Base-by-base conservation (phyloP, 2,888 invertebrate species). In the Euplagia quadripunctaria region DNA sequence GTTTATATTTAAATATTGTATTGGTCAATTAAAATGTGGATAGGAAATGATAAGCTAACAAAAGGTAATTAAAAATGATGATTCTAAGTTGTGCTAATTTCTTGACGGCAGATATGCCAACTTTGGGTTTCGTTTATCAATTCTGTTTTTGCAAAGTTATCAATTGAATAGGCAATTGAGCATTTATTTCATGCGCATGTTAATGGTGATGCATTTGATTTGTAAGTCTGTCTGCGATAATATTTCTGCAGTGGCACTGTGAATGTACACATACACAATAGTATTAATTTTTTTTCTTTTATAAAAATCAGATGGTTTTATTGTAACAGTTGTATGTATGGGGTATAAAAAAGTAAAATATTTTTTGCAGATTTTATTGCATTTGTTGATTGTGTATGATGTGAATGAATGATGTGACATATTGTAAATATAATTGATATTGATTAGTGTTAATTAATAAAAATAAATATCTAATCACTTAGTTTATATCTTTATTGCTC, bases 381-480 rank as follows among this genome's bases (percentile, higher is more conserved):
- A 92, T 92, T 93, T 92, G 92, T 93, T 93, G 86, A 88, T 88
- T 87, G 87, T 89, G 89, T 88, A 86, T 79, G 84, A 86, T 85
- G 82, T 75, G 90, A 81, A 85, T 87, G 91, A 87, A 88, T 86
- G 89, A 81, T 84, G 86, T 86, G 87, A 89, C 87, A 88, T 86
- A 82, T 90, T 93, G 93, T 94, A 93, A 93, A 94, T 93, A 94
- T 91, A 89, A 93, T 91, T 91, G 86, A 91, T 93, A 93, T 91
- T 92, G 89, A 89, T 90, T 94, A 94, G 91, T 93, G 90, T 91
- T 93, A 92, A 90, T 90, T 92, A 91, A 92, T 85, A 82, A 83
- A 70, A 88, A 86, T 86, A 93, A 91, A 92, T 90, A 93, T 86
- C 86, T 88, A 91, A 91, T 90, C 86, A 90, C 83, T 87, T 85